phyloP scores from a whole-genome alignment of 2,888 invertebrate genomes.

The Tryphoninae sp. region DNA sequence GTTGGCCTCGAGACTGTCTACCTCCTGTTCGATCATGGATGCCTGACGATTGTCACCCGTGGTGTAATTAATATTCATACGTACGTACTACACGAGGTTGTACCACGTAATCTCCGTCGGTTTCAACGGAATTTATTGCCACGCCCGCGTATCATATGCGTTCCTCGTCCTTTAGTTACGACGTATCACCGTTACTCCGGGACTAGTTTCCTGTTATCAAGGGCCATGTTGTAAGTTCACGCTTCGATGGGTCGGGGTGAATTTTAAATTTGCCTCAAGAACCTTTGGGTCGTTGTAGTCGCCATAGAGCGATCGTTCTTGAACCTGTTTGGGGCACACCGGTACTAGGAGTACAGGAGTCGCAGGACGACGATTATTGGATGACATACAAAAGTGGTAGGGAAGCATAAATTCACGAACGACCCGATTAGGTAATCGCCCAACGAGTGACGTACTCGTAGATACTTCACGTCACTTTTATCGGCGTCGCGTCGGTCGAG shows the following conservation, averaged over 20 bases:
- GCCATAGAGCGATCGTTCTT: slow-evolving; percentile 62
- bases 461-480: neutral
- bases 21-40: slow-evolving; percentile 74
- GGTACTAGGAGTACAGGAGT: slow-evolving; percentile 76
- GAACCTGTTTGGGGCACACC: slow-evolving; percentile 71
- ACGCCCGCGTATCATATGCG: neutral
- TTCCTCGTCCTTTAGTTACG: neutral
- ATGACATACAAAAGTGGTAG: slow-evolving; percentile 81
- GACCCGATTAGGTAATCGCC: slow-evolving; percentile 17
- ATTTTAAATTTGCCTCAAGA: neutral
- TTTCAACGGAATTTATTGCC: neutral
- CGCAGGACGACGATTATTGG: slow-evolving; percentile 75
- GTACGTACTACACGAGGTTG: slow-evolving; percentile 52
- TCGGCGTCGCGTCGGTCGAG: neutral
- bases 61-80: slow-evolving; percentile 81
- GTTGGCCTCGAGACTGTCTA: slow-evolving; percentile 67
- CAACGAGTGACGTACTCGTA: neutral
- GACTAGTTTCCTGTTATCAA: neutral
- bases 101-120: slow-evolving; percentile 33
- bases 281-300: slow-evolving; percentile 60
- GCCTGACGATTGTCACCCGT: slow-evolving; percentile 79
- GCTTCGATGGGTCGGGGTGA: neutral
- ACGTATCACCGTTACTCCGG: neutral
- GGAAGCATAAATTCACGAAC: slow-evolving; percentile 76
- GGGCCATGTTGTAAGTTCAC: neutral